Base-by-base conservation (phyloP, 1,140 invertebrate species). In the Euwallacea fornicatus region DNA sequence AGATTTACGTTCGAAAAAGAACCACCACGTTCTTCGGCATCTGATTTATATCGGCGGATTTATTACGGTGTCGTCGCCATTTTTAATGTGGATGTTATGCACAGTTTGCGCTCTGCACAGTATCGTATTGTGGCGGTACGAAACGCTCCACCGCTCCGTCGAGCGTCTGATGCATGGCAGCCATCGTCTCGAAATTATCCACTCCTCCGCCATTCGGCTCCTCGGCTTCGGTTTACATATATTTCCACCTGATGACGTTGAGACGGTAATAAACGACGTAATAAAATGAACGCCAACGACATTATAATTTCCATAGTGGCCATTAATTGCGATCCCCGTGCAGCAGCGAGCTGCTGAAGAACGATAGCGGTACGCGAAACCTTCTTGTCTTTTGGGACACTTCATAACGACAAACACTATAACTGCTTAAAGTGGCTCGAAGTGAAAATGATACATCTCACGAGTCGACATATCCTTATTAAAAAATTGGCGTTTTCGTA, bases 1-100 rank as follows among this genome's bases (percentile, higher is more conserved):
- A 33, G 21, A 33, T 33, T 33, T 33, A 33, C 21, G 21, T 33
- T 33, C 21, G 21, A 33, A 33, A 33, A 33, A 33, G 21, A 33
- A 33, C 1, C 21, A 33, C 21, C 21, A 4, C 21, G 4, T 33
- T 33, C 21, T 33, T 53, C 42, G 8, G 13, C 67, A 53, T 42
- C 47, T 69, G 67, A 69, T 69, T 62, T 69, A 62, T 61, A 53
- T 68, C 66, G 15, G 42, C 46, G 56, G 55, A 42, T 60, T 68
- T 68, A 60, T 67, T 55, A 69, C 55, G n/a, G 61, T 64, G 61
- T 63, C 68, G 61, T 8, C 61, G 68, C 68, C 68, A 70, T 70
- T 70, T 70, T 70, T 64, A 70, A 70, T 64, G 60, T 63, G 41
- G 61, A 70, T 58, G 68, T 70, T 70, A 70, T 70, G 61, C 68